A percentile compares a stretch with the other conserved stretches of the same genome.
Conservation (phyloP, 1,140 invertebrate species). For the Theocolax elegans region DNA sequence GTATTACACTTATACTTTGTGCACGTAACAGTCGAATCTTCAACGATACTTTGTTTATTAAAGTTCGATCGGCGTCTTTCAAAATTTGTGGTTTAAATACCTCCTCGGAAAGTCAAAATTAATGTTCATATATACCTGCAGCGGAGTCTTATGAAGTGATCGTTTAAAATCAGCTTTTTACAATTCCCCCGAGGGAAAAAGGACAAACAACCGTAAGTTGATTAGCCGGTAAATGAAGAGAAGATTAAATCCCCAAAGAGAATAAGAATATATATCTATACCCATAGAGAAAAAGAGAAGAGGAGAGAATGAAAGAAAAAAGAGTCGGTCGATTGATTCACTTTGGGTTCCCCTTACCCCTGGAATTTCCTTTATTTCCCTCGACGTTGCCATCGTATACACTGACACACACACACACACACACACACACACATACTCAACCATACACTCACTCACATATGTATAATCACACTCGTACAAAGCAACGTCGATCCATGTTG, state of each 20-base stretch:
- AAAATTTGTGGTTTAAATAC: no score
- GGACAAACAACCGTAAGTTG: neutral
- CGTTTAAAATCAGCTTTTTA: neutral
- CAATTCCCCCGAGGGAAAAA: neutral
- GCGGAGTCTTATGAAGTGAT: neutral
- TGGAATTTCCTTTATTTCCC: conserved; percentile 43
- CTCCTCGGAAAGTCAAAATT: no score
- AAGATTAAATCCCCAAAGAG: conserved; percentile 13
- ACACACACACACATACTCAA: neutral
- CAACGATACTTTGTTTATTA: no score
- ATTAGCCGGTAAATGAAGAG: conserved; percentile 32
- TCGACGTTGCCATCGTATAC: neutral
- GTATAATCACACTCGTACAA: conserved; percentile 2
- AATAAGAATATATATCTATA: no score
- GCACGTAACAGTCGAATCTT: no score
- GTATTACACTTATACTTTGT: no score
- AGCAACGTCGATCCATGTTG: conserved; percentile 57
- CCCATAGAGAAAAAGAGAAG: neutral
- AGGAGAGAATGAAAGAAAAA: neutral
- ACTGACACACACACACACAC: neutral
- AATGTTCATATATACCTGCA: no score
- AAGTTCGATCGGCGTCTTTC: no score
- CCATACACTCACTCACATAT: no score
- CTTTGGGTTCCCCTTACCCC: neutral
- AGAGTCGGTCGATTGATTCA: conserved; percentile 9